Evolutionary conservation across 2,888 invertebrate genomes (phyloP), one percentile per base, ranked within the genome.

Genomic region (Catocala fraxini): DNA sequence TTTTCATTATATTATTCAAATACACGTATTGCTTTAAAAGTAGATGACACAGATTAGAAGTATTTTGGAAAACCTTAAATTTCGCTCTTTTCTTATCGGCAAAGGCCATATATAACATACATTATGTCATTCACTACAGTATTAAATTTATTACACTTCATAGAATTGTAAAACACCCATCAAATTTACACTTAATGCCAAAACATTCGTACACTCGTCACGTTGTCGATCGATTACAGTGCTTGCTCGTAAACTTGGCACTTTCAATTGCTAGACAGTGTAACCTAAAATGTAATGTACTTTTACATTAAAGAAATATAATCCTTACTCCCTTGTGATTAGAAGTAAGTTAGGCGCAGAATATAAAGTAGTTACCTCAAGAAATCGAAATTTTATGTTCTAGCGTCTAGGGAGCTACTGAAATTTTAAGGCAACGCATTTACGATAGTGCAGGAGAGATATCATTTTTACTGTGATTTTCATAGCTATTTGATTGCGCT

Each of bases 161-260:
- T 70, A 56, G 56, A 74, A 76, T 75, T 78, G 73, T 73, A 77
- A 82, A 81, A 48, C 56, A 60, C 56, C 68, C 68, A 73, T 78
- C 70, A 75, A 75, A 76, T 78, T 73, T 73, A 80, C 79, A 77
- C 74, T 75, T 59, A 64, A 59, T 65, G 64, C 71, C 58, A 54
- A 59, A 64, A 71, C 59, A 73, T 83, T 80, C 47, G 74, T 62
- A 80, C 60, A 65, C 78, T 47, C 71, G 65, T 82, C 89, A 88
- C 87, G 88, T 85, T 54, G 65, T 51, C 80, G 76, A 84, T 88
- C 83, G 85, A 88, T 88, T 85, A 82, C 81, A 80, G 66, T 71
- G 69, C 73, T 69, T 62, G 80, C 82, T 87, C 87, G 84, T 88
- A 87, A 88, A 88, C 75, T 82, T 80, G 83, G 79, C 85, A 81